A percentile compares a stretch with the other conserved stretches of the same genome.
Conservation (phyloP, 1,140 invertebrate species). For the Globodera rostochiensis region DNA sequence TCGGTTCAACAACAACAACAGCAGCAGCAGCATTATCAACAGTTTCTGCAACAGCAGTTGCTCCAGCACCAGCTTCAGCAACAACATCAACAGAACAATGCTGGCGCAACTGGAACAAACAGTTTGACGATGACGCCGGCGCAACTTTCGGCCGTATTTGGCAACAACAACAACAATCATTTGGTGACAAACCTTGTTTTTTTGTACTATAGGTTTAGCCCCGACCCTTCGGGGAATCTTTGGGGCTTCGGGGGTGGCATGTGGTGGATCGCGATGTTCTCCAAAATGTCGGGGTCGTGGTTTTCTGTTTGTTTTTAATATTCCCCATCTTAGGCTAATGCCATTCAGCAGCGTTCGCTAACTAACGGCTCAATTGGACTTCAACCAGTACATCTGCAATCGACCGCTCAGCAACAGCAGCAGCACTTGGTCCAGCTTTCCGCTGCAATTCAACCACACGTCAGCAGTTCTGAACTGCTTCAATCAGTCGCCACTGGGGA, state of each 20-base stretch:
- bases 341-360: neutral
- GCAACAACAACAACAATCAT: constrained; percentile 9
- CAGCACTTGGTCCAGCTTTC: constrained; percentile 35
- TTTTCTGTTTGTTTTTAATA: neutral
- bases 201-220: neutral
- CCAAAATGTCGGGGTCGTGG: no score
- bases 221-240: no score
- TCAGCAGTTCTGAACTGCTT: neutral
- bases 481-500: neutral
- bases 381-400: neutral
- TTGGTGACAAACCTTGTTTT: neutral
- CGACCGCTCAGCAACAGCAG: constrained; percentile 4
- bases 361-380: neutral
- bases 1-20: constrained; percentile 25
- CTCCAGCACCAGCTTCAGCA: constrained; percentile 18
- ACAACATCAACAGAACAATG: constrained; percentile 9
- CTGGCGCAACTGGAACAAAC: neutral
- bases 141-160: constrained; percentile 3
- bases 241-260: no score
- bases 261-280: no score
- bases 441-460: constrained; percentile 35
- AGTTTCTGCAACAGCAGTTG: constrained; percentile 25
- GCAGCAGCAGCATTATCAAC: constrained; percentile 24
- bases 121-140: neutral
- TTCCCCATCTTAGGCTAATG: no score